Conservation (phyloP, 2,113 vertebrate genomes). For the Pseudorhombus dupliciocellatus region DNA sequence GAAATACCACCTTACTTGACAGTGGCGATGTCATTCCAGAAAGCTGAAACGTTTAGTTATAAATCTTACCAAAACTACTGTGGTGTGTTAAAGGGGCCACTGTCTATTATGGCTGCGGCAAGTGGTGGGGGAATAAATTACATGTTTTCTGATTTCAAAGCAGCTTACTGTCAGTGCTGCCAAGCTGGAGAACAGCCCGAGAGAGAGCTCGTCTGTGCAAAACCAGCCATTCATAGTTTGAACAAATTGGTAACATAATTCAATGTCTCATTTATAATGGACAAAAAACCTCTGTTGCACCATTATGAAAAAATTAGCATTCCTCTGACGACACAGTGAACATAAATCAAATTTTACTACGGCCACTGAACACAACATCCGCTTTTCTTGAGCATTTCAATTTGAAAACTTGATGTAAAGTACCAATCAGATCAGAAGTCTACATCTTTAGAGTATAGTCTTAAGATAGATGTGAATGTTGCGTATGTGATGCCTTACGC, state of each 20-base stretch:
- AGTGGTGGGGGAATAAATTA: constrained; percentile 55
- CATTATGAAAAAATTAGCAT: not conserved
- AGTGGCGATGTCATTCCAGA: constrained; percentile 21
- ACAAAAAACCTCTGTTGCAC: constrained; percentile 11
- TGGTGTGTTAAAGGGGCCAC: constrained; percentile 30
- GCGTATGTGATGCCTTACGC: not conserved
- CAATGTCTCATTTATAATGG: constrained; percentile 26
- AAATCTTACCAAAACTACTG: constrained; percentile 33
- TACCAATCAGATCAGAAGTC: not conserved
- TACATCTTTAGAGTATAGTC: not conserved
- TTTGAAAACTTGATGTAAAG: not conserved
- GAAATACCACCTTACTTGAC: too few relatives aligned
- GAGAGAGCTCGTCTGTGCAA: constrained; percentile 35
- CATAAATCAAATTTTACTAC: not conserved
- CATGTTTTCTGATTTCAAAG: constrained; percentile 71
- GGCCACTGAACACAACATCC: not conserved
- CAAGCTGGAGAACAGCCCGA: constrained; percentile 58
- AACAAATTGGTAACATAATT: constrained; percentile 56
- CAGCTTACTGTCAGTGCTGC: constrained; percentile 57
- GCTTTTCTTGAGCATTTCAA: not conserved
- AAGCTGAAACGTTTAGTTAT: constrained; percentile 6
- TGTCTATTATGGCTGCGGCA: constrained; percentile 36
- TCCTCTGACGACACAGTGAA: constrained; percentile 2
- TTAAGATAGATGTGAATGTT: constrained; percentile 18
- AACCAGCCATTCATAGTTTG: constrained; percentile 64